Conservation (phyloP, 2,797 vertebrate species). For the Eidolon dupreanum region DNA sequence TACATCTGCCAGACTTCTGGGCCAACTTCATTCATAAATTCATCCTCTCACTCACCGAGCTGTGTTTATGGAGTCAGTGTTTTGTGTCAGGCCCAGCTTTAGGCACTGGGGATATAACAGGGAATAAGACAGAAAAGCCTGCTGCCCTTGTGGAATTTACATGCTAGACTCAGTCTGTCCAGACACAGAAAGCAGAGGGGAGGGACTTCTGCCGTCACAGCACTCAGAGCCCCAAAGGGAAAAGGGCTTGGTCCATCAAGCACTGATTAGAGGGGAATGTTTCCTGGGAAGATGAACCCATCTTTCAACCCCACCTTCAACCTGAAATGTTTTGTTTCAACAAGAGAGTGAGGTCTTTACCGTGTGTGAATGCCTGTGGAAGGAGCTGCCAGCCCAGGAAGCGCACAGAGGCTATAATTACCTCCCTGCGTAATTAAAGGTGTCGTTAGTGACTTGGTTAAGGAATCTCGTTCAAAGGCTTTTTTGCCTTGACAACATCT, state of each 20-base stretch:
- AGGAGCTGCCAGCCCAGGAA: background rate
- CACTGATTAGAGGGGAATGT: background rate
- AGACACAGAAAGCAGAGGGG: background rate
- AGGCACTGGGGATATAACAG: background rate
- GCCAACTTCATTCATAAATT: background rate
- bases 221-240: background rate
- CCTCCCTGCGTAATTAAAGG: constrained; percentile 54
- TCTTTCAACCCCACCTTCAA: background rate
- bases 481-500: background rate
- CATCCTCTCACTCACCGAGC: background rate
- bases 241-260: background rate
- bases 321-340: background rate
- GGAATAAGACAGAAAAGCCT: background rate
- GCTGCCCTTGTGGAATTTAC: background rate
- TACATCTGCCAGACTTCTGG: background rate
- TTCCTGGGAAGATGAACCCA: background rate
- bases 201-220: background rate
- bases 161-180: background rate
- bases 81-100: background rate
- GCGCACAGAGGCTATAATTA: constrained; percentile 66
- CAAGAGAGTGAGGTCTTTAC: background rate
- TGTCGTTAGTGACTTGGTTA: constrained; percentile 67
- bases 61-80: rapidly evolving
- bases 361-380: background rate
- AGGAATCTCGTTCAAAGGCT: constrained; percentile 11